Percentiles rank a stretch among this genome's conserved stretches.
phyloP scores from a whole-genome alignment of 2,797 vertebrate genomes.

The Dipus sagitta region DNA sequence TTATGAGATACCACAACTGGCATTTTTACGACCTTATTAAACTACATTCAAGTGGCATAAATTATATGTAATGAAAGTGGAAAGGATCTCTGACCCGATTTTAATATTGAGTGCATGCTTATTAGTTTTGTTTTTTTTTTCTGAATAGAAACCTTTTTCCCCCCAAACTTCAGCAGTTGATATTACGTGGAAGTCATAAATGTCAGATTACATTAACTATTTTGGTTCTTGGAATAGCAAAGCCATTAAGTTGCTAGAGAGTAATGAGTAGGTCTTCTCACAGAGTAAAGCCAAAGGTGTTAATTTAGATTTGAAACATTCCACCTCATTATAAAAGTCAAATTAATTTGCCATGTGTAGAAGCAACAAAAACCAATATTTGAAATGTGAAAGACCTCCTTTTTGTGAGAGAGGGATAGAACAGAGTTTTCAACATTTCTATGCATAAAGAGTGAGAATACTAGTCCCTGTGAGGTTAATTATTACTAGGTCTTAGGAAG shows the following conservation, averaged over 20 bases:
- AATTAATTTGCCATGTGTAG: conserved; percentile 76
- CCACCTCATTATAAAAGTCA: conserved; percentile 81
- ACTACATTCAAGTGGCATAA: conserved; percentile 91
- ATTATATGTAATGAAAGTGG: conserved; percentile 91
- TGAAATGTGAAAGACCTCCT: conserved; percentile 69
- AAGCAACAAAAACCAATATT: conserved; percentile 78
- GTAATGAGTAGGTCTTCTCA: conserved; percentile 86
- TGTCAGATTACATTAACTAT: conserved; percentile 86
- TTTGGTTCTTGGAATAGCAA: conserved; percentile 84
- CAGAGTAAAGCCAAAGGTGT: conserved; percentile 86
- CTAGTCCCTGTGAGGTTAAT: conserved; percentile 71
- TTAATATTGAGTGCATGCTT: conserved; percentile 89
- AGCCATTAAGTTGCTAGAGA: conserved; percentile 85
- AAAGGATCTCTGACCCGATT: conserved; percentile 89
- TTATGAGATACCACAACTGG: conserved; percentile 92
- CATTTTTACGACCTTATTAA: conserved; percentile 93
- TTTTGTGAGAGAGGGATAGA: conserved; percentile 69
- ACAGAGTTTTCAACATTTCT: conserved; percentile 59
- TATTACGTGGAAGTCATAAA: conserved; percentile 90
- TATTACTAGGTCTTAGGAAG: conserved; percentile 58
- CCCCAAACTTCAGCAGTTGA: conserved; percentile 85
- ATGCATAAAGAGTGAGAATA: conserved; percentile 51
- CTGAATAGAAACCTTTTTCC: conserved; percentile 87
- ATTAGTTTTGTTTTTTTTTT: conserved; percentile 86
- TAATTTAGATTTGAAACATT: conserved; percentile 88